Percentiles rank a stretch among this genome's conserved stretches.
These are phyloP conservation scores for Clistopyga incitator DNA, from an alignment of 2,888 invertebrate genomes.

Conservation along the genomic window DNA sequence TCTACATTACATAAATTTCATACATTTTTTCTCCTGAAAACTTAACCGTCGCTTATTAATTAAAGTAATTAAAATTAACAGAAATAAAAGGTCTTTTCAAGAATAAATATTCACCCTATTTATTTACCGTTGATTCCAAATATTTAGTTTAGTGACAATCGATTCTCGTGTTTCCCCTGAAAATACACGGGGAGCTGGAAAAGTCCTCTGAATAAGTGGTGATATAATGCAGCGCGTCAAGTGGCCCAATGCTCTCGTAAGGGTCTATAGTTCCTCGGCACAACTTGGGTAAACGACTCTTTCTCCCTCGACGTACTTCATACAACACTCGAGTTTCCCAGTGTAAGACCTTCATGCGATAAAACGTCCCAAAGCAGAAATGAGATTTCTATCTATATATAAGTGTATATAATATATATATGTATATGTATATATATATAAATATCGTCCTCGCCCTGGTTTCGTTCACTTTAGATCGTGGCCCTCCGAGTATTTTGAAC, in stretches of 20 bases:
- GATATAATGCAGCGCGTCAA: not conserved
- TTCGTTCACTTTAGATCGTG: not conserved
- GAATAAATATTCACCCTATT: not conserved
- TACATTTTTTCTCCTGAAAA: too few species aligned
- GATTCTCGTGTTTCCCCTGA: not conserved
- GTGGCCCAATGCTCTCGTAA: not conserved
- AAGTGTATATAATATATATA: too few species aligned
- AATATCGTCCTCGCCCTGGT: conserved; percentile 5
- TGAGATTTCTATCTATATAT: conserved; percentile 13
- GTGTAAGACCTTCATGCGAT: conserved; percentile 1
- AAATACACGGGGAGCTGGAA: conserved; percentile 6
- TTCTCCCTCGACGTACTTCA: conserved; percentile 8
- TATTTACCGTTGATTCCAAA: not conserved
- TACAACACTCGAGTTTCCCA: not conserved
- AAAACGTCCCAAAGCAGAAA: conserved; percentile 21
- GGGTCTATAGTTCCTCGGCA: not conserved
- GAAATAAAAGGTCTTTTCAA: not conserved
- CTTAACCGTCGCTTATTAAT: too few species aligned
- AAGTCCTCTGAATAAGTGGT: conserved; percentile 13
- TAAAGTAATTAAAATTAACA: too few species aligned
- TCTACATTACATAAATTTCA: too few species aligned
- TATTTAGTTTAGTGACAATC: not conserved
- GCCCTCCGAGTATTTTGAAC: not conserved
- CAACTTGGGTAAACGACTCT: conserved; percentile 15
- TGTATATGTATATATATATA: not conserved